These are phyloP conservation scores for Eupeodes latifasciatus DNA, from an alignment of 2,888 invertebrate genomes.

Conservation along the genomic window DNA sequence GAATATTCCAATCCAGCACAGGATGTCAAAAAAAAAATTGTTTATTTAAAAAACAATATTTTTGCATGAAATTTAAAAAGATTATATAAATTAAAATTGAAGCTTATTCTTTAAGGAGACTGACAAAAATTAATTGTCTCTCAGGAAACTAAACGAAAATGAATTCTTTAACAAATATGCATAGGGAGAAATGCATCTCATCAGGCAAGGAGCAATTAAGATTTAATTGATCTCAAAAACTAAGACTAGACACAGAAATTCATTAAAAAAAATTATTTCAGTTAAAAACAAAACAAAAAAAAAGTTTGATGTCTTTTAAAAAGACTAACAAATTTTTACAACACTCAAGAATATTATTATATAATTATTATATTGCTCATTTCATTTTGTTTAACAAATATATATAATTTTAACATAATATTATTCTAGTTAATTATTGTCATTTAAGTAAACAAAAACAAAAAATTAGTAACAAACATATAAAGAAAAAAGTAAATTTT, in stretches of 20 bases:
- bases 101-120: no score
- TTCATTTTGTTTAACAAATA: slow-evolving; percentile 5
- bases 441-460: slow-evolving; percentile 20
- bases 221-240: background rate
- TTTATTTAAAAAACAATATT: no score
- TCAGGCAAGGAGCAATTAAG: background rate
- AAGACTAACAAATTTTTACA: background rate
- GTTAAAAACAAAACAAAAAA: background rate
- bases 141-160: no score
- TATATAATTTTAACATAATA: slow-evolving; percentile 9
- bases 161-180: no score
- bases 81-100: no score
- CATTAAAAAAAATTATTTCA: background rate
- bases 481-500: background rate
- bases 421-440: slow-evolving; percentile 29
- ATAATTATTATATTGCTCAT: slow-evolving; percentile 20
- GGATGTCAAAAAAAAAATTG: no score
- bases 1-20: no score
- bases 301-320: background rate
- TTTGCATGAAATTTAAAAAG: no score
- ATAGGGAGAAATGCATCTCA: background rate
- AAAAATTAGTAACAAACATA: background rate
- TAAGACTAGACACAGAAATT: slow-evolving; percentile 20
- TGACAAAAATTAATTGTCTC: no score
- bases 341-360: background rate